Evolutionary conservation across 2,888 invertebrate species (phyloP).

Genomic region (Nowickia ferox): DNA sequence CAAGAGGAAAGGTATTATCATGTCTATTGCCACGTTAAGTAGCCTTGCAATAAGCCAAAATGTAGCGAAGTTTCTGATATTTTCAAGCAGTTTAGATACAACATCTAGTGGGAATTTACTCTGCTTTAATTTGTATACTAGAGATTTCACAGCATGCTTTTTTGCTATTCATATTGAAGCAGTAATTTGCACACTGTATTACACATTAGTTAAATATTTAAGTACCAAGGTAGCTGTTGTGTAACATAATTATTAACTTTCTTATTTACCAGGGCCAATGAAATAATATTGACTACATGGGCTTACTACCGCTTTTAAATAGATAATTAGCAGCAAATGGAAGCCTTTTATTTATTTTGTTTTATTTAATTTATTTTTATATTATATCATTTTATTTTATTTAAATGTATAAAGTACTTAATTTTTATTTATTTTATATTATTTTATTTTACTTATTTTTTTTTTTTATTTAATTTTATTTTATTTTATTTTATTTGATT

Average conservation of each 20-base stretch:
- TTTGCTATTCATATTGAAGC: neutral
- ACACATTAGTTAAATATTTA: constrained; percentile 35
- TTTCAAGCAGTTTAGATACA: constrained; percentile 30
- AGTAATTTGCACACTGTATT: constrained; percentile 25
- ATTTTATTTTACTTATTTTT: no score
- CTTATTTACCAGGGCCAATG: no score
- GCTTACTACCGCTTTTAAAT: no score
- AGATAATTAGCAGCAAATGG: no score
- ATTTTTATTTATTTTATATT: no score
- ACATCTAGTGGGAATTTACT: constrained; percentile 67
- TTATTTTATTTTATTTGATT: no score
- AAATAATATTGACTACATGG: no score
- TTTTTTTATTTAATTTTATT: no score
- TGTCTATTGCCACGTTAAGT: constrained; percentile 60
- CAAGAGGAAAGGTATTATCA: constrained; percentile 58
- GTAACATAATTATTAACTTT: neutral
- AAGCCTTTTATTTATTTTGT: no score
- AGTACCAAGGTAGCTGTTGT: neutral
- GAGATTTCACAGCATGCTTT: neutral
- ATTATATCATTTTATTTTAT: no score
- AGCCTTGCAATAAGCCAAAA: constrained; percentile 61
- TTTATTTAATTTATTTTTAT: no score
- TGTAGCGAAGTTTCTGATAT: constrained; percentile 36
- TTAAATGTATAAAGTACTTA: no score
- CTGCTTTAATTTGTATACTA: constrained; percentile 40